phyloP scores from a whole-genome alignment of 2,113 vertebrate genomes.

The pig (Sus scrofa) region DNA sequence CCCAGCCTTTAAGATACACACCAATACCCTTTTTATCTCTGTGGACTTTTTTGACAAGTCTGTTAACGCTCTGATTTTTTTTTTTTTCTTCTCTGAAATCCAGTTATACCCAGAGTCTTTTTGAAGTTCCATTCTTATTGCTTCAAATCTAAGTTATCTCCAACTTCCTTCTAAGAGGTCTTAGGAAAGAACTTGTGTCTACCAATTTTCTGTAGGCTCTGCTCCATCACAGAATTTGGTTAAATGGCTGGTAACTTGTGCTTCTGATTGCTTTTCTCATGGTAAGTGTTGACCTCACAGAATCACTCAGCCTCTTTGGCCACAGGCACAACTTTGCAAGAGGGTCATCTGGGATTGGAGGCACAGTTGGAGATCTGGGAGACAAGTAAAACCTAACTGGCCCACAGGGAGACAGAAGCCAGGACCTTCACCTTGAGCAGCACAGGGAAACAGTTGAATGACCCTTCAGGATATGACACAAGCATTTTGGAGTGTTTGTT shows the following conservation, averaged over 20 bases:
- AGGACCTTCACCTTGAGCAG: neutral
- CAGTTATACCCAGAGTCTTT: neutral
- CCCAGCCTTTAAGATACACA: neutral
- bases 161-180: neutral
- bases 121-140: neutral
- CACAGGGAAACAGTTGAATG: neutral
- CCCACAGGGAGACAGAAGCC: neutral
- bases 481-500: slow-evolving; percentile 14
- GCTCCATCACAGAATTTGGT: neutral
- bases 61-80: neutral
- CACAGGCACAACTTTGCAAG: neutral
- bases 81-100: slow-evolving; percentile 2
- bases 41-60: neutral
- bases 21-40: neutral
- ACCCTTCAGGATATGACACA: neutral
- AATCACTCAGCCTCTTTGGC: neutral
- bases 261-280: neutral
- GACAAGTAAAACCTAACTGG: neutral
- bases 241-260: neutral
- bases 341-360: neutral
- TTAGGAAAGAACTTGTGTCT: neutral
- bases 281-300: neutral
- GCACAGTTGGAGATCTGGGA: neutral
- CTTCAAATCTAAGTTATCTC: neutral
- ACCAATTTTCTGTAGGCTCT: neutral